Conservation (phyloP, 1,140 invertebrate genomes). For the Ostrea edulis region DNA sequence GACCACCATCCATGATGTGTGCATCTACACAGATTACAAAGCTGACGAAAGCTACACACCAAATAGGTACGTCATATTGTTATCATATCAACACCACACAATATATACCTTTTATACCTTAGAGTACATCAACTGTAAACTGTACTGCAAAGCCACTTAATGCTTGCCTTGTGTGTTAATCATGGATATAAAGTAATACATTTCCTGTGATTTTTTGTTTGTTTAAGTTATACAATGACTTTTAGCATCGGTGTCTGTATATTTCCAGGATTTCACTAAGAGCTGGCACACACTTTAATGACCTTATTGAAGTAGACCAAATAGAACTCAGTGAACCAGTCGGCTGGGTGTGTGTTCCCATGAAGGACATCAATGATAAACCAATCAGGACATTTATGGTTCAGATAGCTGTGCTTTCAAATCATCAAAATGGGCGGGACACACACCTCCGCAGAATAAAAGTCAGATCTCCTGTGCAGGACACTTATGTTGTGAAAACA, state of each 20-base stretch:
- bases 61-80: constrained; percentile 83
- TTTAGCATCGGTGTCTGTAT: neutral
- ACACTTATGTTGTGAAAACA: constrained; percentile 87
- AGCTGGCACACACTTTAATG: constrained; percentile 97
- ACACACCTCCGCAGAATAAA: constrained; percentile 98
- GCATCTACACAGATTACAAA: constrained; percentile 99
- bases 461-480: constrained; percentile 92
- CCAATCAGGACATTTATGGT: constrained; percentile 97
- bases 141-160: no score
- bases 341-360: constrained; percentile 95
- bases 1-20: constrained; percentile 96
- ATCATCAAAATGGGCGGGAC: constrained; percentile 99
- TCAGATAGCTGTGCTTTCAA: constrained; percentile 89
- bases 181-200: no score
- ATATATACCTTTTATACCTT: no score
- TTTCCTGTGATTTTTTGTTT: no score
- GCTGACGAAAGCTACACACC: constrained; percentile 99
- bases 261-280: constrained; percentile 91
- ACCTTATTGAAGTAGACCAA: constrained; percentile 97
- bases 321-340: constrained; percentile 95
- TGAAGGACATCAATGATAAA: constrained; percentile 91
- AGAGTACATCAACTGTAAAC: no score
- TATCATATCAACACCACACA: no score
- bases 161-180: no score
- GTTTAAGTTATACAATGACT: no score